Evolutionary conservation across 1,140 invertebrate species (phyloP).

Genomic region (Stegodyphus mimosarum): DNA sequence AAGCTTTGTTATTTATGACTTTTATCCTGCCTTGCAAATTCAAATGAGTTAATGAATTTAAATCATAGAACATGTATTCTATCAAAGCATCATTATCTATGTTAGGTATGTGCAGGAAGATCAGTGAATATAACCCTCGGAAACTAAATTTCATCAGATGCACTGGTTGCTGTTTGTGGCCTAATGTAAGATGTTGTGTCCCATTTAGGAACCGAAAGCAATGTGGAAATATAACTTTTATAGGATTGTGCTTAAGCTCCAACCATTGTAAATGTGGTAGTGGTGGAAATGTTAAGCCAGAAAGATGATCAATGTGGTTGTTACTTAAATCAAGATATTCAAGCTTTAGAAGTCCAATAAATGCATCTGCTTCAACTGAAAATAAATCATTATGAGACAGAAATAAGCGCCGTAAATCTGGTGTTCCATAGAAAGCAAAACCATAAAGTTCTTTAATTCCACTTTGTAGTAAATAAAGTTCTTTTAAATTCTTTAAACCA

Average conservation of each 20-base stretch:
- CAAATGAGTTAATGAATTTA: constrained; percentile 71
- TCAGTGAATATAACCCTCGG: constrained; percentile 72
- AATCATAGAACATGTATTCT: constrained; percentile 74
- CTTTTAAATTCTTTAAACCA: constrained; percentile 73
- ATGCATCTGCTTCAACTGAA: constrained; percentile 75
- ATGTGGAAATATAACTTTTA: constrained; percentile 76
- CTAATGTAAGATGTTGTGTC: constrained; percentile 74
- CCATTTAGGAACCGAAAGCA: constrained; percentile 80
- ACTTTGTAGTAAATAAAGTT: constrained; percentile 75
- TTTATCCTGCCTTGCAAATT: constrained; percentile 73
- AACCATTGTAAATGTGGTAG: constrained; percentile 74
- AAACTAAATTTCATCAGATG: constrained; percentile 75
- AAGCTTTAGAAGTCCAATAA: constrained; percentile 76
- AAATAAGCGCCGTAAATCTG: constrained; percentile 74
- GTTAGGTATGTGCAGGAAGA: constrained; percentile 72
- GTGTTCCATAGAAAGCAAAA: constrained; percentile 77
- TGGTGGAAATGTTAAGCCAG: constrained; percentile 77
- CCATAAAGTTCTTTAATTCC: constrained; percentile 75
- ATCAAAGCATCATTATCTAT: constrained; percentile 73
- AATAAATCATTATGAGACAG: constrained; percentile 75
- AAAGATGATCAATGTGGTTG: constrained; percentile 77
- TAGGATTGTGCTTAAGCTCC: constrained; percentile 77
- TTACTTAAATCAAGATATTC: constrained; percentile 75
- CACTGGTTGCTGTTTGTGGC: constrained; percentile 69
- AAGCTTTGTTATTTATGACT: constrained; percentile 77